Evolutionary conservation across 2,797 vertebrate genomes (phyloP), one percentile per base, ranked within the genome.

Genomic region (Falco rusticolus): DNA sequence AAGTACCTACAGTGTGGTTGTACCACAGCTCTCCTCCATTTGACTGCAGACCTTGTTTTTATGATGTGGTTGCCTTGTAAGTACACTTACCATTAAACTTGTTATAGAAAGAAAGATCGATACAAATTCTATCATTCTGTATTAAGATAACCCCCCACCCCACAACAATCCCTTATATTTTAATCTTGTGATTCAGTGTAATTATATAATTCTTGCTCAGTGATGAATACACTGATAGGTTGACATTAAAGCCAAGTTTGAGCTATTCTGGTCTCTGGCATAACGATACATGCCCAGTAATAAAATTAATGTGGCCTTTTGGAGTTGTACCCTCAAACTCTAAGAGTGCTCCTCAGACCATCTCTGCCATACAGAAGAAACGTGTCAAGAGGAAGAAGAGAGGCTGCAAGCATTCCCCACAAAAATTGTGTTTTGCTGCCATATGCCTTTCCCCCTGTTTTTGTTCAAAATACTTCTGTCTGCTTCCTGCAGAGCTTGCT

Each of bases 171-270:
- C 66, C 61, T 76, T 94, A 76, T 92, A 93, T 93, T 88, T 81
- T 97, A 93, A 95, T 96, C 94, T 72, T 85, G 82, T 95, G 94
- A 97, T 95, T 96, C 79, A 51, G 76, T 90, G 19, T 92, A 97
- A 96, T 97, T 97, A 89, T 83, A 93, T 94, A 97, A 97, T 95
- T 89, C 48, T 95, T 31, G 85, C 77, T 96, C 68, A 59, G 61
- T 72, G 59, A 80, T 94, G 90, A 96, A 93, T 94, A 78, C 76
- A 37, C 89, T 76, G 93, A 97, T 89, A 96, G 56, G 53, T 53
- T 97, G 94, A 96, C 75, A 96, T 97, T 97, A 95, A 96, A 97
- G 54, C 24, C 54, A 94, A 95, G 26, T 91, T 92, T 94, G 95
- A 97, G 89, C 76, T 79, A 88, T 93, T 93, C 96, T 88, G 85